These are phyloP conservation scores for Phallusia fumigata DNA, from an alignment of 23 tunicate genomes.

Conservation along the genomic window DNA sequence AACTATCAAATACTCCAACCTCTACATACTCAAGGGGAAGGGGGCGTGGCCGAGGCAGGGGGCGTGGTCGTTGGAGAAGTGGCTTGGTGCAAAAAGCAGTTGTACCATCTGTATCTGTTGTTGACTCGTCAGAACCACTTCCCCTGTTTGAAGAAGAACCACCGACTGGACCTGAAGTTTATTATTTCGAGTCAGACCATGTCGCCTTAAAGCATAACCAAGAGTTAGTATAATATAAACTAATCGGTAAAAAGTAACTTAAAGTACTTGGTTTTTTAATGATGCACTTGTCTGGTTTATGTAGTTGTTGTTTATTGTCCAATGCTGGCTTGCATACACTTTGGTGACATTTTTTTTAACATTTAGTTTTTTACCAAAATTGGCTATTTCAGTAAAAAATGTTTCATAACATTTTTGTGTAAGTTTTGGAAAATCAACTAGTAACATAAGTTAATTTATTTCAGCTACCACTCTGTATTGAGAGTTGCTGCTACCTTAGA, in stretches of 20 bases:
- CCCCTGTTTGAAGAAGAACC: slow-evolving; percentile 78
- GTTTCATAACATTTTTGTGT: no score
- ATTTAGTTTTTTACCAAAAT: no score
- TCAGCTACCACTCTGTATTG: slow-evolving; percentile 63
- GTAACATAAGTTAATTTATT: no score
- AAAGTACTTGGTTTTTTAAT: no score
- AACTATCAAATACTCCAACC: neutral
- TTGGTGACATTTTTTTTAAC: no score
- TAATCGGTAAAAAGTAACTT: no score
- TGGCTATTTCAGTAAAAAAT: no score
- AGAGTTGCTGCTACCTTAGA: slow-evolving; percentile 47
- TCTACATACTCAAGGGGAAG: slow-evolving; percentile 18
- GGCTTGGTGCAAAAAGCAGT: neutral
- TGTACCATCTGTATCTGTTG: slow-evolving; percentile 1
- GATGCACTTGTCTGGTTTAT: no score
- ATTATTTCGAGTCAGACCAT: slow-evolving; percentile 86
- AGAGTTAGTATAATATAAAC: slow-evolving; percentile 73
- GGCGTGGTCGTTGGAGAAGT: slow-evolving; percentile 24
- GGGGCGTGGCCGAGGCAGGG: slow-evolving; percentile 30
- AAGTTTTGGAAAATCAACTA: no score
- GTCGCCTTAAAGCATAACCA: slow-evolving; percentile 84
- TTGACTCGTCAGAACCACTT: slow-evolving; percentile 62
- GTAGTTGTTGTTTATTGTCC: no score
- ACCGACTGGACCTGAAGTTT: slow-evolving; percentile 78
- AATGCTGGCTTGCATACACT: no score